These are phyloP conservation scores for Orientallactaga sibirica DNA, from an alignment of 2,797 vertebrate species.

Conservation along the genomic window DNA sequence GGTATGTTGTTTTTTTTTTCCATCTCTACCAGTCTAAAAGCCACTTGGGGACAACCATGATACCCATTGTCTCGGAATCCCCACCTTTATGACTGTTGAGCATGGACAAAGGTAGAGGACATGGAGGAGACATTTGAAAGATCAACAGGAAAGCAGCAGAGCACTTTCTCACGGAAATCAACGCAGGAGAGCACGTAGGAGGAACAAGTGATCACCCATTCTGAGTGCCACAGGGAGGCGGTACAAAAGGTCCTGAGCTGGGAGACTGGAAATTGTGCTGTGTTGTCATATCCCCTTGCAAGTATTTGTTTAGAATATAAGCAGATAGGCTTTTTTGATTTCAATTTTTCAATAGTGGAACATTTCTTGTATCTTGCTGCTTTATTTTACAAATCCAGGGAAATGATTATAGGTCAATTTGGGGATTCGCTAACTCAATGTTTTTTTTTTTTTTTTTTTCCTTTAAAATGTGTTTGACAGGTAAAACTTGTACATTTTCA, in stretches of 20 bases:
- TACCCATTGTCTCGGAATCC: background rate
- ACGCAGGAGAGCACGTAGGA: background rate
- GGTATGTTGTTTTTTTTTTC: background rate
- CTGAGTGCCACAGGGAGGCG: background rate
- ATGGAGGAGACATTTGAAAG: background rate
- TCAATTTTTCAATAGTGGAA: background rate
- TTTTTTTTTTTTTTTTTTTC: background rate
- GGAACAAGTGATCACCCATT: too few species aligned
- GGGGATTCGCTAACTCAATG: background rate
- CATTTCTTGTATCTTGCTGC: background rate
- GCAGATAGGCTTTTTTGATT: background rate
- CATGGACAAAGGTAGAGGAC: background rate
- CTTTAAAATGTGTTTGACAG: background rate
- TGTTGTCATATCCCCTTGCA: background rate
- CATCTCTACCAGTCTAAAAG: background rate
- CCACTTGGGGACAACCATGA: background rate
- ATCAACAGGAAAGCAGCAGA: background rate
- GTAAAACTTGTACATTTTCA: background rate
- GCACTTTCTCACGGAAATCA: background rate
- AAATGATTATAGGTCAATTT: background rate
- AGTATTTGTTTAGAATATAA: background rate
- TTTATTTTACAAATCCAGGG: constrained; percentile 24
- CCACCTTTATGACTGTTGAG: background rate
- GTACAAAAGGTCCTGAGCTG: background rate
- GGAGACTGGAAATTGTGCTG: background rate